Conservation (phyloP, 2,113 vertebrate genomes). For the Arvicanthis niloticus region DNA sequence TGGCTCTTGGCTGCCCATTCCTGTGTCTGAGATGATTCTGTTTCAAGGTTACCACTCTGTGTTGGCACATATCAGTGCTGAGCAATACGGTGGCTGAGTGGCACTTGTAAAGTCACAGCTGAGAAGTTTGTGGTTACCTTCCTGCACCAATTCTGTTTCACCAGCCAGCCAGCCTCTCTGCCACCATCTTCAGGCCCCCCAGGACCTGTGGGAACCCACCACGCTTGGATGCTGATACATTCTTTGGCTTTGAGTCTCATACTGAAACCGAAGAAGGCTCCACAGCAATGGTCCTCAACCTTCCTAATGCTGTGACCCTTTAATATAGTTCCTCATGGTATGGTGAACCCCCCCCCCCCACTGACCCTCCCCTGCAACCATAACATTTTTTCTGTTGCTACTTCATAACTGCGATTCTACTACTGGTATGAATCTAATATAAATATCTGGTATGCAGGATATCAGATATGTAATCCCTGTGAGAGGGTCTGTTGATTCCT, state of each 20-base stretch:
- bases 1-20: background rate
- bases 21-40: background rate
- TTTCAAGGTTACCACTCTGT: background rate
- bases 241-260: background rate
- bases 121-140: constrained; percentile 67
- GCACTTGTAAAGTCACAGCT: constrained; percentile 87
- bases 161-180: constrained; percentile 63
- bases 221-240: background rate
- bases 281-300: background rate
- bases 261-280: background rate
- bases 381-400: background rate
- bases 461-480: background rate
- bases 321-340: background rate
- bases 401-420: background rate
- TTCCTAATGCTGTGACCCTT: background rate
- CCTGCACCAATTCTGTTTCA: constrained; percentile 82
- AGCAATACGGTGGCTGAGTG: constrained; percentile 87
- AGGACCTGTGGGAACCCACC: background rate
- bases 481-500: background rate
- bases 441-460: background rate
- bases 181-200: background rate
- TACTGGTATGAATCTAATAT: background rate
- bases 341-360: background rate
- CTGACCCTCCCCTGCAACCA: background rate
- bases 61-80: constrained; percentile 81